Conservation (phyloP, 2,797 vertebrate genomes). For the Smutsia gigantea region DNA sequence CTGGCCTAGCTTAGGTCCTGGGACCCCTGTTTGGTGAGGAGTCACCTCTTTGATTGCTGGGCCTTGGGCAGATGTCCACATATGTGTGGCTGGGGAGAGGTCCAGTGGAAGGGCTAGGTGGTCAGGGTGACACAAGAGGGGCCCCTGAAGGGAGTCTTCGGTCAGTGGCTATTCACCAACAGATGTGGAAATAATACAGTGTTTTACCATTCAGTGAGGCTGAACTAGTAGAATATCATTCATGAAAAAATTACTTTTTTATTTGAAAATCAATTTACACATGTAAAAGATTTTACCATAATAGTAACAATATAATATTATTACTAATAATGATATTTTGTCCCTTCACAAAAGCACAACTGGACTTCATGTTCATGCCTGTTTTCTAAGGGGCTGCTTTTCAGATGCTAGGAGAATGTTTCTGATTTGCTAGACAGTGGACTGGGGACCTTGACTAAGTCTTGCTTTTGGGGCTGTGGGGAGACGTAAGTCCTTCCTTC, state of each 20-base stretch:
- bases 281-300: background rate
- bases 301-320: background rate
- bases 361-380: background rate
- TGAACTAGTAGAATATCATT: background rate
- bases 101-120: background rate
- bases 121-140: background rate
- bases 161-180: background rate
- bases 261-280: slow-evolving; percentile 33
- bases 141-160: background rate
- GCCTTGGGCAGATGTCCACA: background rate
- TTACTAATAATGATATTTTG: background rate
- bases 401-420: background rate
- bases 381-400: background rate
- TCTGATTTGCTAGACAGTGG: background rate
- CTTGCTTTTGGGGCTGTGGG: background rate
- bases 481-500: background rate
- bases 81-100: background rate
- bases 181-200: background rate
- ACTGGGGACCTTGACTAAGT: background rate
- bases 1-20: background rate
- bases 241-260: background rate
- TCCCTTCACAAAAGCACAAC: background rate
- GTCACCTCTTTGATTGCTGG: background rate
- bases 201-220: background rate
- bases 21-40: background rate